Conservation (phyloP, 2,113 vertebrate species). For the Python bivittatus region DNA sequence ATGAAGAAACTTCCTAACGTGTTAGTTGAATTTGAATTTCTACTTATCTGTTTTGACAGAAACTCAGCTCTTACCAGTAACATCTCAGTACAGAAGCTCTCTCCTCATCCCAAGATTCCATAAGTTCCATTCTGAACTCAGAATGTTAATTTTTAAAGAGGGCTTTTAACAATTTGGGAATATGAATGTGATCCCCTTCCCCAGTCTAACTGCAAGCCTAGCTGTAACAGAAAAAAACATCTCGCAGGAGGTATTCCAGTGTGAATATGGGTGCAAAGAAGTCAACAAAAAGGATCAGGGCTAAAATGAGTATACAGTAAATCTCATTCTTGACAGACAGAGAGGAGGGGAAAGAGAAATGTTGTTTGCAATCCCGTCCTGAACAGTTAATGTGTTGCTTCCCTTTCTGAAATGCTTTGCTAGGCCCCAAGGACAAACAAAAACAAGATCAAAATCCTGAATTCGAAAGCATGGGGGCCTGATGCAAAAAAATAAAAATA, state of each 20-base stretch:
- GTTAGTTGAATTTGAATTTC: not conserved
- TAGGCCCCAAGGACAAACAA: not conserved
- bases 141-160: not conserved
- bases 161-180: not conserved
- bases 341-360: not conserved
- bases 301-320: not conserved
- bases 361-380: not conserved
- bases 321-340: not conserved
- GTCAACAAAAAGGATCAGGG: not conserved
- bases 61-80: not conserved
- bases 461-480: not conserved
- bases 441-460: not conserved
- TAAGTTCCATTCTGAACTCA: not conserved
- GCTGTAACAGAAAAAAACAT: not conserved
- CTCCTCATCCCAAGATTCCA: not conserved
- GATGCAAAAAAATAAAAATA: not conserved
- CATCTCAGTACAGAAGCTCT: not conserved
- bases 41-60: not conserved
- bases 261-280: not conserved
- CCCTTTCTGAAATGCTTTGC: slow-evolving; percentile 28
- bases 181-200: no score
- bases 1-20: not conserved
- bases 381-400: not conserved
- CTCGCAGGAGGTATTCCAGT: not conserved
- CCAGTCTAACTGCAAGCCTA: not conserved